Conservation (phyloP, 2,797 vertebrate species). For the Sebastes reedi region DNA sequence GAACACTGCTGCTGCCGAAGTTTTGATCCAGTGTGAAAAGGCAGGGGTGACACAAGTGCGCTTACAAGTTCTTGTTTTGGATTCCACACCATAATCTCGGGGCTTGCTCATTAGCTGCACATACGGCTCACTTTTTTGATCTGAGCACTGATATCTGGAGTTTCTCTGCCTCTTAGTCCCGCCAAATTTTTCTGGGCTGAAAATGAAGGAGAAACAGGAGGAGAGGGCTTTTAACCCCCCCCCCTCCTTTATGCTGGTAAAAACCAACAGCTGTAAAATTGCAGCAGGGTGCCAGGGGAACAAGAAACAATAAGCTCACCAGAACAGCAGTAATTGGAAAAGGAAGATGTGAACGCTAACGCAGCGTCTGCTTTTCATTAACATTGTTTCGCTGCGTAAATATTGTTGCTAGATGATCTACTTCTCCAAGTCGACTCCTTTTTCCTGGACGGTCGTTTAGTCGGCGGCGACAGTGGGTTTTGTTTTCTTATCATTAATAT, state of each 20-base stretch:
- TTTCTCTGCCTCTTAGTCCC: conserved; percentile 6
- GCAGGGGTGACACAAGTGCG: neutral
- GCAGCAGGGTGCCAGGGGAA: conserved; percentile 66
- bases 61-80: conserved; percentile 26
- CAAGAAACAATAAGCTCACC: conserved; percentile 69
- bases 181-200: conserved; percentile 22
- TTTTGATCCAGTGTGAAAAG: neutral
- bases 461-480: conserved; percentile 15
- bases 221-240: conserved; percentile 1
- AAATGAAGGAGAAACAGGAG: conserved; percentile 47
- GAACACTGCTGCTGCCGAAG: no score
- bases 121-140: neutral
- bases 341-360: conserved; percentile 65
- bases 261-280: conserved; percentile 74
- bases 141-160: conserved; percentile 11
- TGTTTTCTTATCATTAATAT: conserved; percentile 45
- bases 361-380: conserved; percentile 72
- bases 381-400: conserved; percentile 63
- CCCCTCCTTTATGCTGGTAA: conserved; percentile 45
- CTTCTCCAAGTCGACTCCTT: conserved; percentile 34
- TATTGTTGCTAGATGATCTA: conserved; percentile 60
- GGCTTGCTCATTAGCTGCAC: conserved; percentile 19
- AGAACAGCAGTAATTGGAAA: conserved; percentile 71
- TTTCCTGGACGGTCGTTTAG: conserved; percentile 27
- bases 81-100: neutral